Conservation (phyloP, 2,797 vertebrate genomes). For the Loris lydekkerianus region DNA sequence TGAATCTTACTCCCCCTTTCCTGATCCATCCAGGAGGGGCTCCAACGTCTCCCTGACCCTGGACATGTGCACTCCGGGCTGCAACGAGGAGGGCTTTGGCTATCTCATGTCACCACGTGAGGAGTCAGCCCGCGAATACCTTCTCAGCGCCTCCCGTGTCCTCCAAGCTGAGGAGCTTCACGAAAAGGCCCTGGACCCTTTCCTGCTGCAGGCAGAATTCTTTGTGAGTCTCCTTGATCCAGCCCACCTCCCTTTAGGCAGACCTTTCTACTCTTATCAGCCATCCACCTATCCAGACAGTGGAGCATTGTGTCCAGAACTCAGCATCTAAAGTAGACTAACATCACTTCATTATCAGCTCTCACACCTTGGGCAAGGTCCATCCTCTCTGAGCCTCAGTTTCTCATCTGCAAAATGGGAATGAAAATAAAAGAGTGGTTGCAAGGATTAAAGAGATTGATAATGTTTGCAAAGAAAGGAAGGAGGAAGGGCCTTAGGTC, state of each 20-base stretch:
- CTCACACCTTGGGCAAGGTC: neutral
- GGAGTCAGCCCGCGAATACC: constrained; percentile 95
- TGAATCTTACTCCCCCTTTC: neutral
- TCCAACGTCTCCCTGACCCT: constrained; percentile 98
- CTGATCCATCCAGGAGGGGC: constrained; percentile 92
- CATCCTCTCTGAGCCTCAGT: neutral
- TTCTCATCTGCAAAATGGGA: constrained; percentile 47
- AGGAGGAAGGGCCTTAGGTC: neutral
- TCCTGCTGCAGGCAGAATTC: constrained; percentile 96
- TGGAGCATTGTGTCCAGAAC: rapidly evolving
- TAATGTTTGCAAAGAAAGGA: neutral
- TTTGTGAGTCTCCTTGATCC: constrained; percentile 92
- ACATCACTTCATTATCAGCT: neutral
- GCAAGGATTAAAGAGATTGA: neutral
- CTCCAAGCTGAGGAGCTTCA: constrained; percentile 95
- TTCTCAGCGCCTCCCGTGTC: constrained; percentile 93
- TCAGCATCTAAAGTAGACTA: neutral
- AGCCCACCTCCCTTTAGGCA: rapidly evolving
- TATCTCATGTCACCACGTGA: constrained; percentile 96
- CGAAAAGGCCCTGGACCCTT: constrained; percentile 95
- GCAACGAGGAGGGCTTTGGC: constrained; percentile 95
- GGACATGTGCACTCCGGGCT: constrained; percentile 99
- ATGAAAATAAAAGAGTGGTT: neutral
- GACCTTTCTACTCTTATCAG: neutral
- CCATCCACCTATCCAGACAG: neutral